These are phyloP conservation scores for Trachythela sp. DNA, from an alignment of 64 coral and sea anemone genomes.

Conservation along the genomic window DNA sequence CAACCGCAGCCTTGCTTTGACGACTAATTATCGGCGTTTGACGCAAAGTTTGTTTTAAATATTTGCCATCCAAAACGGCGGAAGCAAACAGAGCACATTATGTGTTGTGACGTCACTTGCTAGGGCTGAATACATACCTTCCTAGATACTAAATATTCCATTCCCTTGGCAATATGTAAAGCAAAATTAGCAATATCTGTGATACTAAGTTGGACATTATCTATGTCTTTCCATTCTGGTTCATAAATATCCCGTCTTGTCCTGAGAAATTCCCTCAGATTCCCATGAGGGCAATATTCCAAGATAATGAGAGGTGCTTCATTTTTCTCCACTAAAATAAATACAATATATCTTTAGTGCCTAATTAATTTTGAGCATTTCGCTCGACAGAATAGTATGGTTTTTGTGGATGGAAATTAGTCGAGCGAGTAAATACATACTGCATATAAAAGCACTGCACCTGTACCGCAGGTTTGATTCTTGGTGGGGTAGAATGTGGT, in stretches of 20 bases:
- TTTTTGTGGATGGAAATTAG: too few relatives aligned
- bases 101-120: too few relatives aligned
- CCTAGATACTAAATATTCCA: not conserved
- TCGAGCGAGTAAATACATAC: too few relatives aligned
- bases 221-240: not conserved
- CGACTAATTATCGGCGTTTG: too few relatives aligned
- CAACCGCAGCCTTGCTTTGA: too few relatives aligned
- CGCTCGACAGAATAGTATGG: too few relatives aligned
- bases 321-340: not conserved
- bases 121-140: not conserved
- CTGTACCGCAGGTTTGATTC: too few relatives aligned
- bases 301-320: not conserved
- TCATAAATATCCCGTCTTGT: not conserved
- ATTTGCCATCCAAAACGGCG: too few relatives aligned
- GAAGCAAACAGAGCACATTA: too few relatives aligned
- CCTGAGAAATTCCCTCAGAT: not conserved
- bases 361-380: not conserved
- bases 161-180: not conserved
- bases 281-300: conserved; percentile 7
- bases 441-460: too few relatives aligned
- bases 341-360: not conserved
- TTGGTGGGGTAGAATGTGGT: too few relatives aligned
- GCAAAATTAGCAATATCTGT: not conserved
- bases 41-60: too few relatives aligned
- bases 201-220: not conserved